Evolutionary conservation across 2,113 vertebrate species (phyloP).

Genomic region (Megaceryle maxima): DNA sequence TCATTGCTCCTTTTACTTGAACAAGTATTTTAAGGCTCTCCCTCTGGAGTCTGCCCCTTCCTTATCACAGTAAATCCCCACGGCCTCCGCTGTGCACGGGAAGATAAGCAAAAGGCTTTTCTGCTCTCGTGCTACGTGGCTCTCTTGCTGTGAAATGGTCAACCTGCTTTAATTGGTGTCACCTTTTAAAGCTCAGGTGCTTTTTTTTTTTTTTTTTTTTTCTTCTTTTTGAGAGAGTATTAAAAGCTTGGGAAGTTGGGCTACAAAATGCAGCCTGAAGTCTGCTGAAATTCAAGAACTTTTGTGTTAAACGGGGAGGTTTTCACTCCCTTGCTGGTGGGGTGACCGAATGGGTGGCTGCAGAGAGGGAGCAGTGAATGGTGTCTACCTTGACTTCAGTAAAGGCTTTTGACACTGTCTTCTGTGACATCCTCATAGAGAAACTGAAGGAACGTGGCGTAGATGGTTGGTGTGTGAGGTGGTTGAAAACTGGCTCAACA

Average conservation of each 20-base stretch:
- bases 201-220: not conserved
- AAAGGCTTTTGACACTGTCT: no score
- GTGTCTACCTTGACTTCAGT: no score
- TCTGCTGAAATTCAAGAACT: not conserved
- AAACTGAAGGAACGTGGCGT: no score
- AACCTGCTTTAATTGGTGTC: no score
- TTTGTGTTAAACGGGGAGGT: rapidly evolving
- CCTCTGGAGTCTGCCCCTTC: not conserved
- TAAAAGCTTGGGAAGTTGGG: not conserved
- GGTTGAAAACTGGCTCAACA: no score
- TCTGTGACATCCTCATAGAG: no score
- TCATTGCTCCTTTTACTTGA: rapidly evolving
- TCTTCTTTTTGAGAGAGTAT: not conserved
- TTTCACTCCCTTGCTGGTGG: not conserved
- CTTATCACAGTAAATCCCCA: not conserved
- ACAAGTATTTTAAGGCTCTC: rapidly evolving
- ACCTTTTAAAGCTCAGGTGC: not conserved
- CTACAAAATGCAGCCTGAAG: rapidly evolving
- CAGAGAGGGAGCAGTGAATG: no score
- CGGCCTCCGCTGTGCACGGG: rapidly evolving
- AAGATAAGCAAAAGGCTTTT: not conserved
- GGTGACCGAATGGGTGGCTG: no score
- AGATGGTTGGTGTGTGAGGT: no score
- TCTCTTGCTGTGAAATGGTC: not conserved
- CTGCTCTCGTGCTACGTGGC: rapidly evolving